Base-by-base conservation (phyloP, 2,113 vertebrate genomes). In the Apeltes quadracus region DNA sequence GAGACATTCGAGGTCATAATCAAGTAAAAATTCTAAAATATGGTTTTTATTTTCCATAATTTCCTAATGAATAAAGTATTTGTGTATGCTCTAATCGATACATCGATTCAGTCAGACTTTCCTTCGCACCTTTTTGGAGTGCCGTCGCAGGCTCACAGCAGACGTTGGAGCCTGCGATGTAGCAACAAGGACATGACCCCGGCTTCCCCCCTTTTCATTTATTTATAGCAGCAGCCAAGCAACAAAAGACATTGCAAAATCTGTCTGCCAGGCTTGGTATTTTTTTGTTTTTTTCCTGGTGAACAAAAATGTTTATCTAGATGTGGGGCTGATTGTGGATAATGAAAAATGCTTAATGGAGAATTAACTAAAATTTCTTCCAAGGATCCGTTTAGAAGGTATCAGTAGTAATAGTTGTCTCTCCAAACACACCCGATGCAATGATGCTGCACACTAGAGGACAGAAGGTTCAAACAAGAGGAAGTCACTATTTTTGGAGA, bases 401-500 rank as follows among this genome's bases (percentile, higher is more conserved):
- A 25, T 53, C 3, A 67, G 51, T 7, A 43, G 44, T 18, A 44
- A 22, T 39, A 46, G 39, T 61, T 65, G 61, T 23, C 18, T 27
- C 58, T 34, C 16, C 25, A 9, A 22, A 64, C 39, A 29, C 72
- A 48, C 43, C 51, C 22, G 32, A 43, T 63, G 61, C 59, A 25
- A 7, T 3, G 50, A 43, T 8, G 18, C 59, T 46, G 48, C 59
- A 14, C 38, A 16, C 22, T 39, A 1, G 22, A 58, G 50, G 22
- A 1, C 54, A 13, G 59, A 7, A 61, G 36, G 50, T 61, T 20
- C 11, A 7, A 27, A 55, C 29, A n/a, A 15, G 32, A 13, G 50
- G 56, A 69, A 71, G 46, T 71, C 73, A 72, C 14, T 39, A 39
- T 39, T 39, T 12, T 11, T 13, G 38, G 38, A 39, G 20, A 32